Base-by-base conservation (phyloP, 2,113 vertebrate genomes). In the Gymnorhina tibicen region DNA sequence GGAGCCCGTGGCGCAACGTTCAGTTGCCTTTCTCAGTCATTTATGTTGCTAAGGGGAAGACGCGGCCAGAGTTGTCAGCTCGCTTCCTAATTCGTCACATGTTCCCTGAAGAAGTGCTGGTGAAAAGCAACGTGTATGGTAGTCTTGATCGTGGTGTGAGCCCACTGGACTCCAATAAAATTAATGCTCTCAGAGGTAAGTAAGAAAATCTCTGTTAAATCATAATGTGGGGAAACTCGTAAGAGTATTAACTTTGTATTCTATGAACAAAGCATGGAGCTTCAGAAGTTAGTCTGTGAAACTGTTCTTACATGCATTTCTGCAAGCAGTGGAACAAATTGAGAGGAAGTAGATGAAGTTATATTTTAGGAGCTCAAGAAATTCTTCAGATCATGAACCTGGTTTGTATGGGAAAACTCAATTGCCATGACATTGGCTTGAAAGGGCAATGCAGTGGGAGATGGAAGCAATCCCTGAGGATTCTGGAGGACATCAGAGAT, bases 101-200 rank as follows among this genome's bases (percentile, higher is more conserved):
- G 75, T 98, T 99, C 91, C 69, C 98, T 27, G 97, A 98, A 23
- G 97, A 98, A 6, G 96, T 98, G 69, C 95, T 99, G 66, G 59
- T 98, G 15, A 97, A 84, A 94, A 98, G 98, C 95, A 98, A 97
- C 0, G 97, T 98, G 0, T 98, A 98, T 75, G 98, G 98, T 20
- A 98, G 88, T 55, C 9, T 73, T 39, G 91, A 95, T 13, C 92
- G 64, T 72, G 98, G 98, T 46, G 93, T 98, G 68, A 91, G 39
- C 73, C 95, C 98, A 5, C 95, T 99, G 75, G 97, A 98, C 67
- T 62, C 82, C 91, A 98, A 98, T 81, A 98, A 68, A 91, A 98
- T 99, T 75, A 78, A 75, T 32, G 98, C 98, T 85, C 97, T 99
- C 42, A 96, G 97, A 98, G 98, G 98, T 98, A 90, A 94, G 97